These are phyloP conservation scores for Meandrusa payeni DNA, from an alignment of 2,888 invertebrate species.

Conservation along the genomic window DNA sequence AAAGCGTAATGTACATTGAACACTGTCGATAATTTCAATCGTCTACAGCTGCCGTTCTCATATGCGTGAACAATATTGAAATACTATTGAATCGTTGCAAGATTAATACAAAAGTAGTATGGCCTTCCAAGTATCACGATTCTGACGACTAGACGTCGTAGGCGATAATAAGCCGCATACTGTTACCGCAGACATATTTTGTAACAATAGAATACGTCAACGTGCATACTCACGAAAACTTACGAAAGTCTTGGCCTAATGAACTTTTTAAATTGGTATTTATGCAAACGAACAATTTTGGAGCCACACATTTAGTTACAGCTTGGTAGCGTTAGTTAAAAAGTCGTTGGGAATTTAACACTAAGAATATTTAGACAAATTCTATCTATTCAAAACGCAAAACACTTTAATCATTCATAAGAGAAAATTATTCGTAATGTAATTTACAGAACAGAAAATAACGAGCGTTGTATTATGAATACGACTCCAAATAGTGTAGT, in stretches of 20 bases:
- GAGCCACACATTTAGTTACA: too few relatives aligned
- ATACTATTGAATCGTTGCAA: constrained; percentile 4
- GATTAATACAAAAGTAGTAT: constrained; percentile 28
- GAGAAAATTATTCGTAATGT: too few relatives aligned
- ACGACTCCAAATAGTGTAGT: too few relatives aligned
- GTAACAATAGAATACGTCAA: constrained; percentile 64
- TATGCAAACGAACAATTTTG: too few relatives aligned
- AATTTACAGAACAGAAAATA: too few relatives aligned
- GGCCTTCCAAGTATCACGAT: constrained; percentile 63
- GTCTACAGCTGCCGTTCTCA: not conserved
- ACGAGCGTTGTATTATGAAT: too few relatives aligned
- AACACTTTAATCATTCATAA: constrained; percentile 24
- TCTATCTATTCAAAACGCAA: too few relatives aligned
- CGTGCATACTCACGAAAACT: constrained; percentile 71
- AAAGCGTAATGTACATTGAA: not conserved
- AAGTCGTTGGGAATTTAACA: too few relatives aligned
- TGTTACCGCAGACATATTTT: constrained; percentile 13
- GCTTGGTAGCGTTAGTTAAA: too few relatives aligned
- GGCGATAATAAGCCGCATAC: constrained; percentile 3
- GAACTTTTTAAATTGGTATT: too few relatives aligned
- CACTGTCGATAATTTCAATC: not conserved
- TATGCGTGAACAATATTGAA: not conserved
- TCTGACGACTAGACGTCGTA: constrained; percentile 33
- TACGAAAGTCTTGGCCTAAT: constrained; percentile 70
- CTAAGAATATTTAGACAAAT: too few relatives aligned